Conservation (phyloP, 2,113 vertebrate species). For the Isurus oxyrinchus region DNA sequence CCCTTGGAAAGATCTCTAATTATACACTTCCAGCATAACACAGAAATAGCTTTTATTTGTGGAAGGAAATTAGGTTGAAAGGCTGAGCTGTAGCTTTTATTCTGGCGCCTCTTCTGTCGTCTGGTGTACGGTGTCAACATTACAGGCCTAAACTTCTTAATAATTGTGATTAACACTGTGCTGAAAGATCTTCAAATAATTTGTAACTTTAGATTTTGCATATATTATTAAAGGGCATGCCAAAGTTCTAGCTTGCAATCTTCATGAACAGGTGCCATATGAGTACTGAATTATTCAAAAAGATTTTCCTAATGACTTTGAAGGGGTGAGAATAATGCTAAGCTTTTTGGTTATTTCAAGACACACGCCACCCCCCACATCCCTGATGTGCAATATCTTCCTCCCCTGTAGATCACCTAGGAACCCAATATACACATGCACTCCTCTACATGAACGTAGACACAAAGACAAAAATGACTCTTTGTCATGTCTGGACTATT, state of each 20-base stretch:
- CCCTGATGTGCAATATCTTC: not conserved
- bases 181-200: not conserved
- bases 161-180: conserved; percentile 17
- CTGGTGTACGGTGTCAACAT: not conserved
- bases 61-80: conserved; percentile 28
- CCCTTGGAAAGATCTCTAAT: conserved; percentile 13
- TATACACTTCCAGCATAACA: conserved; percentile 14
- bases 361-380: no score
- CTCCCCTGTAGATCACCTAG: not conserved
- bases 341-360: not conserved
- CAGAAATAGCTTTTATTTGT: not conserved
- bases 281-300: not conserved
- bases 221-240: not conserved
- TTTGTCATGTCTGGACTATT: not conserved
- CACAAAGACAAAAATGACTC: not conserved
- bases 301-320: not conserved
- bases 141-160: not conserved
- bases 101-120: not conserved
- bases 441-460: not conserved
- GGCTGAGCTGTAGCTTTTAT: conserved; percentile 25
- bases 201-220: conserved; percentile 6
- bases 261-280: not conserved
- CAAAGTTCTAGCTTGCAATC: not conserved
- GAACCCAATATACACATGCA: not conserved
- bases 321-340: not conserved